phyloP scores from a whole-genome alignment of 2,888 invertebrate genomes.

The Aspidapion aeneum region DNA sequence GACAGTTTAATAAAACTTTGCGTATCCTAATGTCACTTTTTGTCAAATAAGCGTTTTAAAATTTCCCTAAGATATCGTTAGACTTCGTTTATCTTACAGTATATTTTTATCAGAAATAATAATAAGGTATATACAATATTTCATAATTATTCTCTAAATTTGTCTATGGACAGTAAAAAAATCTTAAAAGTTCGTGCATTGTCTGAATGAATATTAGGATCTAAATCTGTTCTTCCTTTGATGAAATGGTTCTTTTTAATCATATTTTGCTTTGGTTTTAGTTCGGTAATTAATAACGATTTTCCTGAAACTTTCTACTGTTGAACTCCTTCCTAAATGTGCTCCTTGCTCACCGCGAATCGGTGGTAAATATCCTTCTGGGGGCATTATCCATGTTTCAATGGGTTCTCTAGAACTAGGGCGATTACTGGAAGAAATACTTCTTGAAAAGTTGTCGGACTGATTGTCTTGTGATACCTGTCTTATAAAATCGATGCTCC shows the following conservation, averaged over 20 bases:
- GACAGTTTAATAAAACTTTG: too few species aligned
- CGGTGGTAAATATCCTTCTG: not conserved
- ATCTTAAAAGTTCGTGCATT: slow-evolving; percentile 30
- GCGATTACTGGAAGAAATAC: not conserved
- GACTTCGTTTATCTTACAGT: too few species aligned
- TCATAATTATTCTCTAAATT: too few species aligned
- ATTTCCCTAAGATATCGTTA: too few species aligned
- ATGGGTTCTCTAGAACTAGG: not conserved
- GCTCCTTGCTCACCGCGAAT: not conserved
- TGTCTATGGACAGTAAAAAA: slow-evolving; percentile 26
- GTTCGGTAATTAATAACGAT: slow-evolving; percentile 31
- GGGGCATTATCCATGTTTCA: not conserved
- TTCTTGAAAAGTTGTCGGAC: not conserved
- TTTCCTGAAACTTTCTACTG: slow-evolving; percentile 34
- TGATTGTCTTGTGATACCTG: not conserved
- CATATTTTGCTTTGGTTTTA: slow-evolving; percentile 29
- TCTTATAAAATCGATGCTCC: not conserved
- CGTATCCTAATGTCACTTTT: too few species aligned
- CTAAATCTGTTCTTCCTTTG: slow-evolving; percentile 11
- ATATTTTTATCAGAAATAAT: too few species aligned
- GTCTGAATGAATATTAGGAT: slow-evolving; percentile 23
- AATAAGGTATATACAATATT: too few species aligned
- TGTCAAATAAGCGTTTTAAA: too few species aligned
- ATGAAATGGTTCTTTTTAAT: slow-evolving; percentile 24
- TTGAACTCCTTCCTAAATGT: slow-evolving; percentile 14